Evolutionary conservation across 2,888 invertebrate genomes (phyloP), one percentile per base, ranked within the genome.

Genomic region (Uloborus plumipes): DNA sequence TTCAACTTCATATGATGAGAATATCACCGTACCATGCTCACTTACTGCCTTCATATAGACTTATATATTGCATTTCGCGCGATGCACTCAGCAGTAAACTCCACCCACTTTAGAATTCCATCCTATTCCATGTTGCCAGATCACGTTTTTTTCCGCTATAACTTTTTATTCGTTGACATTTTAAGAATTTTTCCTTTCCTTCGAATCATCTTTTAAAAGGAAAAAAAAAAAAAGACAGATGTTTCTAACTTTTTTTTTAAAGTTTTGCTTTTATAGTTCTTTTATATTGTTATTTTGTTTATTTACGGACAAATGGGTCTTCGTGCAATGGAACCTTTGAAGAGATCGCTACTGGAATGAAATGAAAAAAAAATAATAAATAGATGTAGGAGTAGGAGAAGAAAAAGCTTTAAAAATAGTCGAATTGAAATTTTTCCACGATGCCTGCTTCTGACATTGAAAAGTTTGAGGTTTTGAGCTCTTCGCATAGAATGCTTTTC

Each of bases 81-180:
- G 69, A 49, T 67, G 69, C 64, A 80, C 70, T 70, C 70, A 80
- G 64, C 39, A 39, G 39, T 20, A 16, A 47, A 2, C 22, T 47
- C 31, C n/a, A 47, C 39, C 20, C 31, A 50, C 53, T 50, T 71
- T 51, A 62, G 49, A 69, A 66, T 61, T 62, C 3, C 22, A 39
- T 64, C 64, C 47, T 39, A 39, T 64, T 64, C 55, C n/a, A 49
- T 51, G 64, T 74, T 74, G 69, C 80, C 80, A 80, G 62, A 77
- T 80, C 74, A 49, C 64, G 74, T 70, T 74, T 74, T 39, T 39
- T 53, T 49, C 22, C 70, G 74, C 74, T 74, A 80, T 80, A 80
- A 74, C 70, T 74, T 80, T 80, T 74, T 80, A 80, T 80, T 64
- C 74, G 74, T 64, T 62, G 80, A 70, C 74, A 80, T 80, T 80